Base-by-base conservation (phyloP, 2,888 invertebrate genomes). In the Chydorus sphaericus region DNA sequence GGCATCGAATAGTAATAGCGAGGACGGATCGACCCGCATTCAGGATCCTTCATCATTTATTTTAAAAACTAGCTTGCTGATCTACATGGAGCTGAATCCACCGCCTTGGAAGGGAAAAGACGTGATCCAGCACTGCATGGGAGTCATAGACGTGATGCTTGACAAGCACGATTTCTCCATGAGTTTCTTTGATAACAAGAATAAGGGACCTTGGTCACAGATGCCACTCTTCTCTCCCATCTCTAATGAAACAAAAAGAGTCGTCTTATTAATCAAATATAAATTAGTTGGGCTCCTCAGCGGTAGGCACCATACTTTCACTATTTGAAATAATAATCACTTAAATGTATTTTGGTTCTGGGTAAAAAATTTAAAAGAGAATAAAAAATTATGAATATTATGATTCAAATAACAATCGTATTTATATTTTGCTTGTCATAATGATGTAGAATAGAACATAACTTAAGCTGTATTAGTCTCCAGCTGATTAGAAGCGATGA, bases 221-320 rank as follows among this genome's bases (percentile, higher is more conserved):
- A 44, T 44, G 44, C 44, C 44, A 14, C 44, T 44, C n/a, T 44
- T 44, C 44, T 14, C 44, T 23, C 44, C 44, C 44, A 44, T 44
- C 14, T 28, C 44, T 44, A 26, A 14, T 20, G 44, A 44, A 4
- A 16, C 28, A 23, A 44, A 44, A 16, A 44, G 28, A n/a, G 11
- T 11, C 11, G 26, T 44, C 23, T 26, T 44, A 28, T 23, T 44
- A n/a, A 44, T 44, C 26, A 44, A 44, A 23, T n/a, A 26, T 14
- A 23, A 23, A 16, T n/a, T 44, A 28, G 28, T 14, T 11, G 23
- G 4, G 8, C 11, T 44, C 11, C 44, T 2, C 8, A 44, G 28
- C 14, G 44, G 10, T 6, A 44, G 44, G 28, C 44, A 44, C 20
- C 44, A 44, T 44, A 36, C 36, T n/a, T 31, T 33, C 36, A 26